These are phyloP conservation scores for Cirrhinus molitorella DNA, from an alignment of 2,797 vertebrate species.

Conservation along the genomic window DNA sequence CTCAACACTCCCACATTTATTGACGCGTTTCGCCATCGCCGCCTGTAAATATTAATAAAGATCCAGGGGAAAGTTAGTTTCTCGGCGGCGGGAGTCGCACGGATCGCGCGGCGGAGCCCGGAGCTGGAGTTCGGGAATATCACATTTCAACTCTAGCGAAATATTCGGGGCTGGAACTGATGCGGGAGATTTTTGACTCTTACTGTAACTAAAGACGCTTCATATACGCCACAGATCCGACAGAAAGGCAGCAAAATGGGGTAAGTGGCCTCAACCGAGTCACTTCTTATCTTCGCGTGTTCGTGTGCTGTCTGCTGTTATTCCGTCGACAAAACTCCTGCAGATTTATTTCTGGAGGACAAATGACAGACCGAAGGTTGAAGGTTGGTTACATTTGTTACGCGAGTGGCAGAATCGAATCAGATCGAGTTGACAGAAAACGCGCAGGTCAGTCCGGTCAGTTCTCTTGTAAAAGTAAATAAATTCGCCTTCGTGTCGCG, in stretches of 20 bases:
- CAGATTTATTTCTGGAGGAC: neutral
- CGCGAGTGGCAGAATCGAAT: neutral
- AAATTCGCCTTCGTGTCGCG: neutral
- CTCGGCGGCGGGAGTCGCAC: neutral
- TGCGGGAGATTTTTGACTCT: neutral
- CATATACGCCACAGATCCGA: neutral
- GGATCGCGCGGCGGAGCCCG: neutral
- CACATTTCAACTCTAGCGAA: neutral
- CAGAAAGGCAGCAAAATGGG: slow-evolving; percentile 11
- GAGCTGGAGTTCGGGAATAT: neutral
- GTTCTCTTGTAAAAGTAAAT: neutral
- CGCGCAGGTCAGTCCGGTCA: neutral
- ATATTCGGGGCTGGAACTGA: neutral
- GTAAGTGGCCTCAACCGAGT: neutral
- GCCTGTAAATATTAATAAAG: neutral
- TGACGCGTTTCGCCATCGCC: neutral
- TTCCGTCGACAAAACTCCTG: neutral
- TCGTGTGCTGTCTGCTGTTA: neutral
- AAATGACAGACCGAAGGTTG: neutral
- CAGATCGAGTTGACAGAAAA: neutral
- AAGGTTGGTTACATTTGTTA: neutral
- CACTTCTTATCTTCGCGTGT: neutral
- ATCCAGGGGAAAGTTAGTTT: neutral
- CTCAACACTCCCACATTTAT: neutral
- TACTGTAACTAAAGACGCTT: neutral